phyloP scores from a whole-genome alignment of 2,888 invertebrate genomes.

The Cephus nigrinus region DNA sequence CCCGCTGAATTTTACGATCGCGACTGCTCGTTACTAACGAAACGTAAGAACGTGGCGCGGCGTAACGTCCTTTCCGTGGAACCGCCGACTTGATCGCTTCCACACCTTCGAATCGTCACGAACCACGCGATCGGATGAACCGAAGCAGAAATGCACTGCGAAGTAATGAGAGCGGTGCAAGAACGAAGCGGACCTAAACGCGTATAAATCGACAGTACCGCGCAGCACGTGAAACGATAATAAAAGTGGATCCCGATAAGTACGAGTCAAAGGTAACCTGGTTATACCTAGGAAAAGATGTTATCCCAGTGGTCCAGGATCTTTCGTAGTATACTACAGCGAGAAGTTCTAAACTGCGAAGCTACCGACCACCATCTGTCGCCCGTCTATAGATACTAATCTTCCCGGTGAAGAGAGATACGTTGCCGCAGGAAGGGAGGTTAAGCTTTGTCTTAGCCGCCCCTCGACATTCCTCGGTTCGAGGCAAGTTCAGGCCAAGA shows the following conservation, averaged over 20 bases:
- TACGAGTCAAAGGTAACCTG: not conserved
- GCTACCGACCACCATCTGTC: slow-evolving; percentile 56
- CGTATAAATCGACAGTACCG: not conserved
- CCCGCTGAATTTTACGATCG: not conserved
- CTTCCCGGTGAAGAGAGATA: slow-evolving; percentile 42
- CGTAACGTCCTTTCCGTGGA: not conserved
- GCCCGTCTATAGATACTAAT: slow-evolving; percentile 54
- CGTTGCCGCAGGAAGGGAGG: slow-evolving; percentile 6
- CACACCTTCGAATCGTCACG: not conserved
- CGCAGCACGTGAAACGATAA: too few species aligned
- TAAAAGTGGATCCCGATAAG: too few species aligned
- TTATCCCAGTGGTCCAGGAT: not conserved
- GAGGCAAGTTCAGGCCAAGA: slow-evolving; percentile 45
- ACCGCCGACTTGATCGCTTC: not conserved
- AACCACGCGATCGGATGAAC: not conserved
- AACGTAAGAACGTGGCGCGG: not conserved
- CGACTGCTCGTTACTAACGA: not conserved
- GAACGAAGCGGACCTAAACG: not conserved
- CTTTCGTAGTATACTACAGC: not conserved
- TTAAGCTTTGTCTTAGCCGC: slow-evolving; percentile 52
- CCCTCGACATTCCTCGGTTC: slow-evolving; percentile 49
- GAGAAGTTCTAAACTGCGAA: slow-evolving; percentile 6
- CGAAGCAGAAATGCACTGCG: not conserved
- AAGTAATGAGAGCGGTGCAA: not conserved
- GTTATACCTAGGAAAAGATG: not conserved